Percentiles rank a stretch among this genome's conserved stretches.
Conservation (phyloP, 2,888 invertebrate genomes). For the Epistrophe eligans region DNA sequence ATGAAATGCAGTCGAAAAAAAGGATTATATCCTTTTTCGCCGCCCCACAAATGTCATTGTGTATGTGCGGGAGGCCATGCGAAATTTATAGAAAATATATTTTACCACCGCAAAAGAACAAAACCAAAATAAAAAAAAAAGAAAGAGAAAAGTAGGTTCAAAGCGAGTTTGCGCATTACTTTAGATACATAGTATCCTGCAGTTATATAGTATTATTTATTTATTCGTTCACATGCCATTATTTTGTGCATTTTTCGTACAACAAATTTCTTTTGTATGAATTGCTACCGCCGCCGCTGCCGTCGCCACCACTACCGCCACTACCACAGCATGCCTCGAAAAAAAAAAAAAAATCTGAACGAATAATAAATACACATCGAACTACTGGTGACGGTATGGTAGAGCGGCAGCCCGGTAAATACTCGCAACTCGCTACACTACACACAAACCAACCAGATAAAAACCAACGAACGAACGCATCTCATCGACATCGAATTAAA, state of each 20-base stretch:
- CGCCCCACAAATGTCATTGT: slow-evolving; percentile 23
- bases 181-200: slow-evolving; percentile 63
- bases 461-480: slow-evolving; percentile 38
- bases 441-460: slow-evolving; percentile 27
- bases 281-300: slow-evolving; percentile 9
- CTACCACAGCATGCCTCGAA: not conserved
- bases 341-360: slow-evolving; percentile 22
- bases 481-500: slow-evolving; percentile 46
- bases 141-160: slow-evolving; percentile 29
- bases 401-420: slow-evolving; percentile 52
- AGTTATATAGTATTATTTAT: slow-evolving; percentile 60
- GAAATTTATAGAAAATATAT: slow-evolving; percentile 74
- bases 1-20: slow-evolving; percentile 26
- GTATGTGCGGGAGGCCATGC: slow-evolving; percentile 68
- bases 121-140: not conserved
- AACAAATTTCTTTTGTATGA: slow-evolving; percentile 72
- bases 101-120: slow-evolving; percentile 45
- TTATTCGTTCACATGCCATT: slow-evolving; percentile 73
- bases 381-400: slow-evolving; percentile 12
- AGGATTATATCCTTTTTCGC: slow-evolving; percentile 21
- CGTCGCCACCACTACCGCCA: not conserved
- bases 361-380: slow-evolving; percentile 68
- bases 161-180: slow-evolving; percentile 72
- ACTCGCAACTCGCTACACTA: slow-evolving; percentile 8
- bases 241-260: slow-evolving; percentile 67